Percentiles rank a stretch among this genome's conserved stretches.
Evolutionary conservation across 2,113 vertebrate species (phyloP).

Genomic region (Planiliza haematocheilus): DNA sequence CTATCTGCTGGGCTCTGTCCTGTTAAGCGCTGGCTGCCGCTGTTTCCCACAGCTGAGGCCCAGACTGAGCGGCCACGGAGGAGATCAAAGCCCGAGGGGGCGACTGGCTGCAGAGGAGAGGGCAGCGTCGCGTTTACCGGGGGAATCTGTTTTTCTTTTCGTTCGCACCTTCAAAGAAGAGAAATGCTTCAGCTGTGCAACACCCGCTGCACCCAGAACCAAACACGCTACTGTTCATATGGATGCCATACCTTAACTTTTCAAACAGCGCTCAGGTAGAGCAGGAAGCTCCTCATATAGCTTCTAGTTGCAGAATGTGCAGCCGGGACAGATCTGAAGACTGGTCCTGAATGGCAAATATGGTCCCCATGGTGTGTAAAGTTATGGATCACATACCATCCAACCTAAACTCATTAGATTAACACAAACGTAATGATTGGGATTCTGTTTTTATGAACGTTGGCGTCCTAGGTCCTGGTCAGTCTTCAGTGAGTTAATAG

Average conservation of each 20-base stretch:
- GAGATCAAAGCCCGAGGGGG: conserved; percentile 70
- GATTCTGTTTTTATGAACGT: too few relatives aligned
- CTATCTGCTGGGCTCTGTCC: conserved; percentile 69
- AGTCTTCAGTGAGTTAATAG: too few relatives aligned
- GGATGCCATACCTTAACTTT: neutral
- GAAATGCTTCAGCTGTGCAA: conserved; percentile 36
- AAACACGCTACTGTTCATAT: conserved; percentile 11
- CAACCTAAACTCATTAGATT: too few relatives aligned
- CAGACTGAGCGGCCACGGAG: conserved; percentile 45
- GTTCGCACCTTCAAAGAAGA: conserved; percentile 53
- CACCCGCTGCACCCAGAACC: conserved; percentile 9
- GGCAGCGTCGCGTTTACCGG: conserved; percentile 17
- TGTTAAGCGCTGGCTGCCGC: conserved; percentile 45
- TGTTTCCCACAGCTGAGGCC: conserved; percentile 70
- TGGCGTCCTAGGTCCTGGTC: too few relatives aligned
- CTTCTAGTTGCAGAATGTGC: too few relatives aligned
- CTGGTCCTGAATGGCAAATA: too few relatives aligned
- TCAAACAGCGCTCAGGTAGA: neutral
- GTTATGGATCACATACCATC: too few relatives aligned
- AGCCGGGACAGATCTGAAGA: too few relatives aligned
- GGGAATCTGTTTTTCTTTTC: conserved; percentile 53
- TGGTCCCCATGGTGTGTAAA: too few relatives aligned
- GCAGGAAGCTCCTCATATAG: too few relatives aligned
- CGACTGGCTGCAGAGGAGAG: conserved; percentile 23
- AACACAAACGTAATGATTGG: too few relatives aligned